Evolutionary conservation across 2,888 invertebrate species (phyloP), one percentile per base, ranked within the genome.

Genomic region (Imbricaverruca yamaguchii): DNA sequence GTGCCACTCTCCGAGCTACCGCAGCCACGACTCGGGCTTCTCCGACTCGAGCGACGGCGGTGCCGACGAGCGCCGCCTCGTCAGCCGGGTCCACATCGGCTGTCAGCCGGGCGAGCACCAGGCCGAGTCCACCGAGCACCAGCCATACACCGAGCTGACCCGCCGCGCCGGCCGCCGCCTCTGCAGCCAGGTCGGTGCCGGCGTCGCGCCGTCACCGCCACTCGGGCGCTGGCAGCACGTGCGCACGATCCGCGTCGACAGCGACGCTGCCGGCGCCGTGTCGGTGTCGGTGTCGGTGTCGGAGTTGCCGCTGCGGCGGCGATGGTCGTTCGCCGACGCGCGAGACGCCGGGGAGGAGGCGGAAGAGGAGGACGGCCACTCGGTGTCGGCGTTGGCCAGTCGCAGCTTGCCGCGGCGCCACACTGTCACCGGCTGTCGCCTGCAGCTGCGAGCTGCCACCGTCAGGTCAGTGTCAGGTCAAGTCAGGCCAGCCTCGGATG

Each of bases 1-100:
- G 53, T 74, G 74, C 55, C 74, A 74, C 74, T 74, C 74, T 11
- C 74, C 74, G 21, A 74, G 74, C 55, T 21, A 74, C 53, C 74
- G 74, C 74, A 74, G 74, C 53, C 74, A 74, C 74, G 74, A 74
- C 74, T 74, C 74, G 53, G 74, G 74, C 55, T 74, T 74, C 55
- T 74, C 74, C 55, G 74, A 74, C 74, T 74, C 74, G 53, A 74
- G 74, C 55, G 74, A 74, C 65, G 65, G 65, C 65, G 65, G 23
- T 9, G 39, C 21, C 9, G 74, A 74, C 53, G 74, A 74, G 74
- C 74, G 74, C 55, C 74, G 74, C 10, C 74, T 74, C 55, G 21
- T 74, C 74, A 74, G 74, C 74, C 53, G 74, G 18, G 74, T 74
- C 7, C n/a, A 74, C n/a, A 23, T 74, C 10, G 18, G 55, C 53